Evolutionary conservation across 2,797 vertebrate species (phyloP), one percentile per base, ranked within the genome.

Genomic region (Brotula barbata): DNA sequence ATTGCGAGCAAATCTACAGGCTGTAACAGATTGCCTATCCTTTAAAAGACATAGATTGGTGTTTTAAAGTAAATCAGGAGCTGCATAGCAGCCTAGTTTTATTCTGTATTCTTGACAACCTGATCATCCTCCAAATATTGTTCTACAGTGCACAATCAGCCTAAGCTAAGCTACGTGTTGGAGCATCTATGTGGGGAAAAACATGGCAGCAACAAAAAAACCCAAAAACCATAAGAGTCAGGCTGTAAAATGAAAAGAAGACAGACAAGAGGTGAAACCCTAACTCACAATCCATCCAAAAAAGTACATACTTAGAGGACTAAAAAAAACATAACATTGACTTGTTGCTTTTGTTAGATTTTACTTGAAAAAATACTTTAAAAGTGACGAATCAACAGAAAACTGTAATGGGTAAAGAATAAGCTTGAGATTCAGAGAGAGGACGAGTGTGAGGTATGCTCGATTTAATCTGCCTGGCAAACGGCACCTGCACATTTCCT

Each of bases 321-420:
- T 77, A 66, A 85, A 86, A 84, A 85, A 55, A 87, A 86, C 73
- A 85, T 86, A 87, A 91, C 4, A 81, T 55, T 59, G 77, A 71
- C 62, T 82, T 36, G 17, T 85, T 66, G 81, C 69, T 51, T 83
- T 82, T 72, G 73, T 81, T 81, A 63, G 61, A 78, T 88, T 91
- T 91, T 91, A 91, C 87, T 91, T 90, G 89, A 90, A 93, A 92
- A 91, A 91, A 84, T 88, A 92, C 72, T 87, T 91, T 86, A 86
- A 90, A 92, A 90, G 85, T 89, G 85, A 90, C 75, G 90, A 91
- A 89, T 83, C 66, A 89, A 90, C 74, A 89, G 79, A 85, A 80
- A 86, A 89, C 75, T 84, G 65, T 60, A 45, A 68, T 53, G 69
- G 73, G 50, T 73, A 45, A 49, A 4, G 58, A 28, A 6, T 7